Evolutionary conservation across 2,888 invertebrate species (phyloP).

Genomic region (Bembecia ichneumoniformis): DNA sequence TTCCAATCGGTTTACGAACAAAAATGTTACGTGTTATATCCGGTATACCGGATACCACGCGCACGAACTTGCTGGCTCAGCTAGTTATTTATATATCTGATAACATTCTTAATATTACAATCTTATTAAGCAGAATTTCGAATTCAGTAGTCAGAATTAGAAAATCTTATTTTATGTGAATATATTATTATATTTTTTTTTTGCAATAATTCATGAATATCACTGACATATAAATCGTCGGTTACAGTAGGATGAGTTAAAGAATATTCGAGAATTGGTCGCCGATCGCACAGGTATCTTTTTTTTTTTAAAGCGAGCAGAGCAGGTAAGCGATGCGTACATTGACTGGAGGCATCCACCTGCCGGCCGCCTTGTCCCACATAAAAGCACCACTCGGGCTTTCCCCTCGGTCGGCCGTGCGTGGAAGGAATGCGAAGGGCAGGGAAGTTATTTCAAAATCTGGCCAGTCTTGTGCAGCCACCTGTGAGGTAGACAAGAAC

Average conservation of each 20-base stretch:
- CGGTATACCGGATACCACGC: too few relatives aligned
- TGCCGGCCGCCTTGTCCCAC: constrained; percentile 22
- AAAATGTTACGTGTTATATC: too few relatives aligned
- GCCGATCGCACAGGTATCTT: constrained; percentile 50
- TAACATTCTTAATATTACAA: too few relatives aligned
- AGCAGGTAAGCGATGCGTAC: constrained; percentile 55
- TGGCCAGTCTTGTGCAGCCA: constrained; percentile 51
- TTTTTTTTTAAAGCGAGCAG: constrained; percentile 20
- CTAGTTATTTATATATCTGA: too few relatives aligned
- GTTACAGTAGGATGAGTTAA: background rate
- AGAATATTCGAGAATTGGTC: background rate
- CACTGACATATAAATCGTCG: too few relatives aligned
- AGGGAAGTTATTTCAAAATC: constrained; percentile 25
- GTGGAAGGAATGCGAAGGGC: constrained; percentile 24
- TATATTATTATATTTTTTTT: too few relatives aligned
- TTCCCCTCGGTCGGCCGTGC: constrained; percentile 36
- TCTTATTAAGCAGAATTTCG: too few relatives aligned
- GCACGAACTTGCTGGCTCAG: too few relatives aligned
- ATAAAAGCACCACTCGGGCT: constrained; percentile 19
- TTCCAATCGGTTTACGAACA: too few relatives aligned
- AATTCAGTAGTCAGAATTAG: too few relatives aligned
- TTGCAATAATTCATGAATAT: too few relatives aligned
- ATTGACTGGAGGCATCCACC: constrained; percentile 32
- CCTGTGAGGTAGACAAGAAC: constrained; percentile 52
- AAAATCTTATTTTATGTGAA: too few relatives aligned